phyloP scores from a whole-genome alignment of 2,797 vertebrate species.

The Sparus aurata region DNA sequence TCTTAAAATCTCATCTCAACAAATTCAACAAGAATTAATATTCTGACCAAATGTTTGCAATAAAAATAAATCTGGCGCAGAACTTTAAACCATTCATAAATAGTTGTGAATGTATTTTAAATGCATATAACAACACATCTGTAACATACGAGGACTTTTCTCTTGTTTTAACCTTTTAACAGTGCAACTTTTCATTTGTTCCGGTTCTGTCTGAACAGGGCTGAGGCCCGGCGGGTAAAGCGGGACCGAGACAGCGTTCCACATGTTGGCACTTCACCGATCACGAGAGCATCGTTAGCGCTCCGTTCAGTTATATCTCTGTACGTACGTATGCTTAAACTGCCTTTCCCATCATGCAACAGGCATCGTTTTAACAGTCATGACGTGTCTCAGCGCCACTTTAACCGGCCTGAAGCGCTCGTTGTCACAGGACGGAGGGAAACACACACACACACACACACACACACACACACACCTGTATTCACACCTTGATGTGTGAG shows the following conservation, averaged over 20 bases:
- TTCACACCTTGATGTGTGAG: slow-evolving; percentile 8
- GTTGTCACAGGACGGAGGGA: slow-evolving; percentile 32
- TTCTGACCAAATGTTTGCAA: slow-evolving; percentile 7
- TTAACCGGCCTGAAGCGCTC: slow-evolving; percentile 36
- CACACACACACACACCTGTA: slow-evolving; percentile 3
- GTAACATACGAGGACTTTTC: slow-evolving; percentile 35
- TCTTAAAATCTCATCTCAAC: slow-evolving; percentile 3
- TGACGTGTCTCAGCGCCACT: slow-evolving; percentile 9
- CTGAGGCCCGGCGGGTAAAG: slow-evolving; percentile 15
- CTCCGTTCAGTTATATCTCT: background rate
- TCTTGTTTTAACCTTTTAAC: slow-evolving; percentile 31
- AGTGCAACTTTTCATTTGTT: slow-evolving; percentile 64
- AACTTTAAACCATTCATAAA: slow-evolving; percentile 35
- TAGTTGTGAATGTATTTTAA: slow-evolving; percentile 30
- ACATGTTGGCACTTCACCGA: slow-evolving; percentile 28
- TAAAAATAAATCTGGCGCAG: slow-evolving; percentile 46
- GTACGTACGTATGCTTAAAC: slow-evolving; percentile 12
- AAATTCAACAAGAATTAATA: slow-evolving; percentile 16
- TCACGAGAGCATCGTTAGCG: background rate
- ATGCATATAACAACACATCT: slow-evolving; percentile 43
- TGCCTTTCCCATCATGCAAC: slow-evolving; percentile 54
- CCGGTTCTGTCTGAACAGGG: slow-evolving; percentile 26
- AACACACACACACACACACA: slow-evolving; percentile 12
- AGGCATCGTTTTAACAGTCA: slow-evolving; percentile 47
- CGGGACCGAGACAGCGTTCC: slow-evolving; percentile 4